A percentile compares a stretch with the other conserved stretches of the same genome.
Evolutionary conservation across 2,113 vertebrate genomes (phyloP).

Genomic region (Bubalus kerabau): DNA sequence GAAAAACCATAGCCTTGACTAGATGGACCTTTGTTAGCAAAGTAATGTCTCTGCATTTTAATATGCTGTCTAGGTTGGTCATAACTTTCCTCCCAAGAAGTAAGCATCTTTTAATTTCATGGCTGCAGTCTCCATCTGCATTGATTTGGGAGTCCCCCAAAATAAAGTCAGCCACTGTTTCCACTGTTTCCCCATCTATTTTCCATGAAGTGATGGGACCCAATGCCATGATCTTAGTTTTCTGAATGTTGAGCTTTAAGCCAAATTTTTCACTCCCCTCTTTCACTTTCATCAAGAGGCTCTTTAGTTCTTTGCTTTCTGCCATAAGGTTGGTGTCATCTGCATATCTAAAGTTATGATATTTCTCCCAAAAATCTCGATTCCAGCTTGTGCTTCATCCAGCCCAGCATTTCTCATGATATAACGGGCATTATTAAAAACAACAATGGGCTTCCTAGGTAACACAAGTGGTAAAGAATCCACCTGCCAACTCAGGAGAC

Average conservation of each 20-base stretch:
- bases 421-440: neutral
- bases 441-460: neutral
- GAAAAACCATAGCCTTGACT: neutral
- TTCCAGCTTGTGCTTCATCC: neutral
- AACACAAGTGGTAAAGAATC: neutral
- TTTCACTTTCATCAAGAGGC: neutral
- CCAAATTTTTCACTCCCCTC: neutral
- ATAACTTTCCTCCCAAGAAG: neutral
- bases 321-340: neutral
- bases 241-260: neutral
- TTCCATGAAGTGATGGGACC: neutral
- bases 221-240: neutral
- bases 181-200: neutral
- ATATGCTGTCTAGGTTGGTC: neutral
- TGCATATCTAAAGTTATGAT: neutral
- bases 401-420: neutral
- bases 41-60: neutral
- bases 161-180: neutral
- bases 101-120: too few relatives aligned
- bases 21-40: neutral
- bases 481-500: neutral
- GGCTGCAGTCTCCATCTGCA: neutral
- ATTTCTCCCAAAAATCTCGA: neutral
- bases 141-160: neutral
- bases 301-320: neutral